Evolutionary conservation across 2,888 invertebrate genomes (phyloP), one percentile per base, ranked within the genome.

Genomic region (Caenorhabditis becei): DNA sequence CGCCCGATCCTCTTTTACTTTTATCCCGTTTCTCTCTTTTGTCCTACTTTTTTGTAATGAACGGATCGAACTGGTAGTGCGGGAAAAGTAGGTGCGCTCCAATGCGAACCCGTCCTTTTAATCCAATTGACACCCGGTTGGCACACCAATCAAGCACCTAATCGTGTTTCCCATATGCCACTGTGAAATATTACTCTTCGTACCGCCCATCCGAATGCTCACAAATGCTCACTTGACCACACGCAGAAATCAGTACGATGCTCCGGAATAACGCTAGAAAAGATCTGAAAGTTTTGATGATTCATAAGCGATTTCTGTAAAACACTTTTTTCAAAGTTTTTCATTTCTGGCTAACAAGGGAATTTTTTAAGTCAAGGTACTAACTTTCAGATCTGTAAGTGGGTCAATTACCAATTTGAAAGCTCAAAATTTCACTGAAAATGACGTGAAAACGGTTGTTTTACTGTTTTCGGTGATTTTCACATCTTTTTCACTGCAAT

Each of bases 111-210:
- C n/a, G n/a, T 10, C 49, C 5, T 23, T 26, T 11, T 70, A 65
- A 66, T 66, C 59, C 41, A 41, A 71, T 66, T 69, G 74, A 59
- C 65, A 80, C 74, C 65, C 80, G 23, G 51, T 53, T 53, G 20
- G 32, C 63, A 63, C 10, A 71, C 61, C 69, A 69, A 63, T 54
- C 59, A 56, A 61, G 53, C 44, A 65, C 26, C 61, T 77, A 69
- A 77, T 69, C 67, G 66, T 58, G 56, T 62, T 63, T 54, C 56
- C 69, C 69, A 63, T 77, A 67, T 69, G 77, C 49, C 67, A 54
- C 56, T 49, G 54, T 62, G 69, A 77, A 63, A 67, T 69, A 47
- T 24, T 54, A 67, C 28, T 67, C 77, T 53, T 20, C 51, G 10
- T 24, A 18, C 20, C 32, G 11, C 18, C 49, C 63, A 16, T 20